Evolutionary conservation across 2,888 invertebrate species (phyloP).

Genomic region (Trissolcus japonicus): DNA sequence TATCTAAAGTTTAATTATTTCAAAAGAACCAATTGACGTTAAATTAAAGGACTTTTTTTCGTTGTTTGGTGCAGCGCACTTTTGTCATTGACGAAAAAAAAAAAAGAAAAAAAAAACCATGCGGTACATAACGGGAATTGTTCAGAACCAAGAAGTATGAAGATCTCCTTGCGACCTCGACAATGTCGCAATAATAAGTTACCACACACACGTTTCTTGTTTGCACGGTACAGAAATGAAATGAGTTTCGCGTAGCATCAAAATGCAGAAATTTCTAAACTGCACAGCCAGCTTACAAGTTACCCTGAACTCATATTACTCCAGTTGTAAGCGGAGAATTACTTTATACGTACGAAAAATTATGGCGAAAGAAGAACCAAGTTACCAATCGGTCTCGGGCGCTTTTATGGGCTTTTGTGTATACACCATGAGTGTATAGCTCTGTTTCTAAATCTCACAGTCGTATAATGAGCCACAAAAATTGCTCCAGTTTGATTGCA

Average conservation of each 20-base stretch:
- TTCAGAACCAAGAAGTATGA: constrained; percentile 13
- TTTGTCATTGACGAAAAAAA: background rate
- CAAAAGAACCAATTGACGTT: no score
- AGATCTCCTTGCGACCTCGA: constrained; percentile 59
- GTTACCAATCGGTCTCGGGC: constrained; percentile 20
- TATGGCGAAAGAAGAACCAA: constrained; percentile 36
- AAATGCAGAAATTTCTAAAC: constrained; percentile 49
- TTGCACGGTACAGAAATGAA: constrained; percentile 56
- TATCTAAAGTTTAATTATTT: no score
- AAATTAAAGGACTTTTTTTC: no score
- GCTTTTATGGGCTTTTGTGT: constrained; percentile 40
- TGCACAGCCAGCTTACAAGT: constrained; percentile 44
- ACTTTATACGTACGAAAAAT: constrained; percentile 32
- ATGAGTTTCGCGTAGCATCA: constrained; percentile 51
- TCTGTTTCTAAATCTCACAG: constrained; percentile 5
- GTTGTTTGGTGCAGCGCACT: background rate
- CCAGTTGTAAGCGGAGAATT: constrained; percentile 36
- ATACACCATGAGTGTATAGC: background rate
- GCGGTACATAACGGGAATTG: constrained; percentile 30
- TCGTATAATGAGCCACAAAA: constrained; percentile 12
- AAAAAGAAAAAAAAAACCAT: constrained; percentile 2
- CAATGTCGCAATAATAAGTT: constrained; percentile 68
- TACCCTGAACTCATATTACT: constrained; percentile 51
- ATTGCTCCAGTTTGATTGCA: constrained; percentile 10
- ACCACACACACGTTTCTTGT: constrained; percentile 65